A percentile compares a stretch with the other conserved stretches of the same genome.
phyloP scores from a whole-genome alignment of 2,113 vertebrate species.

The Geococcyx californianus region DNA sequence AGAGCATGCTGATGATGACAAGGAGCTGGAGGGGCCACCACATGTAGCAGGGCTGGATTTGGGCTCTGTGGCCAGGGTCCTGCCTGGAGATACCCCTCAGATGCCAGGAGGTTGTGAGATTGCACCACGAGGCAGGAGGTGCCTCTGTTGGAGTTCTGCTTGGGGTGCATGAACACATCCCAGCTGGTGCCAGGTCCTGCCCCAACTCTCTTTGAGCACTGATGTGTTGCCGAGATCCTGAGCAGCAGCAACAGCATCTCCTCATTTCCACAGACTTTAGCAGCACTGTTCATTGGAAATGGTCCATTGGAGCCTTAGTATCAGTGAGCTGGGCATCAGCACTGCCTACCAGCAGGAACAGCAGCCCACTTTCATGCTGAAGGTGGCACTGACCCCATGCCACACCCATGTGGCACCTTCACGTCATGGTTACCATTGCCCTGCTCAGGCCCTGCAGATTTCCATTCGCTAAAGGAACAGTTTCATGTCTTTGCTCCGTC shows the following conservation, averaged over 20 bases:
- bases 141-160: not conserved
- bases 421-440: not conserved
- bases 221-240: not conserved
- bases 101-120: not conserved
- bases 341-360: rapidly evolving
- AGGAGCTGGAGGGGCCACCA: not conserved
- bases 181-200: not conserved
- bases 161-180: rapidly evolving
- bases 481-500: not conserved
- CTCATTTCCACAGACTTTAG: not conserved
- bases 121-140: not conserved
- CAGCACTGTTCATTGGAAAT: not conserved
- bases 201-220: rapidly evolving
- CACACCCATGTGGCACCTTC: not conserved
- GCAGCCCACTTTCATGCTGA: not conserved
- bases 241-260: not conserved
- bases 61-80: not conserved
- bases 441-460: not conserved
- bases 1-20: rapidly evolving
- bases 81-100: not conserved
- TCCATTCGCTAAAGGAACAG: not conserved
- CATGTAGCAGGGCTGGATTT: rapidly evolving
- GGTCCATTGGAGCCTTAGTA: not conserved
- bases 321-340: not conserved
- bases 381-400: not conserved